Conservation (phyloP, 2,113 vertebrate species). For the Campylomormyrus tamandua region DNA sequence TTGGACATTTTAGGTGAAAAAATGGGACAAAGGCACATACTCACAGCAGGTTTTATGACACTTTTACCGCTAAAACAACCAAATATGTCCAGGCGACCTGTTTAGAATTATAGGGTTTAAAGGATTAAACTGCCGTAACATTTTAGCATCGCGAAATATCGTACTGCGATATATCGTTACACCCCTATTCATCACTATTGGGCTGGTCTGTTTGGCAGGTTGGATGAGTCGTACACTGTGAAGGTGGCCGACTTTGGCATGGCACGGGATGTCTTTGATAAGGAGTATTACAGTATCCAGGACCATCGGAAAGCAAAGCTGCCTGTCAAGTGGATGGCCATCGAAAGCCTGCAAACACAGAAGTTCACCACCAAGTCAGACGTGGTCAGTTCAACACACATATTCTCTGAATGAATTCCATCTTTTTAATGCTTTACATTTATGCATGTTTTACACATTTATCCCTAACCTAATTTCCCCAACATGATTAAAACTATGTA, state of each 20-base stretch:
- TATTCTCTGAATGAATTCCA: not conserved
- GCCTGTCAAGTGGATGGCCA: slow-evolving; percentile 95
- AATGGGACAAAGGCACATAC: too few relatives aligned
- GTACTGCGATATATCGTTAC: too few relatives aligned
- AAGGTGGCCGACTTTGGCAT: slow-evolving; percentile 97
- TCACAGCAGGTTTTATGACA: too few relatives aligned
- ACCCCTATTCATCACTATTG: not conserved
- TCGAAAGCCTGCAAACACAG: slow-evolving; percentile 91
- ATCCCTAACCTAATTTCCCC: not conserved
- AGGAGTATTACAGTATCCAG: slow-evolving; percentile 88
- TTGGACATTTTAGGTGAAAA: too few relatives aligned
- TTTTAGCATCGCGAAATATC: too few relatives aligned
- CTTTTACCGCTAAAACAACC: too few relatives aligned
- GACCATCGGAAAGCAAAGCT: slow-evolving; percentile 76
- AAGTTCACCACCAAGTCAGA: slow-evolving; percentile 94
- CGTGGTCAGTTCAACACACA: slow-evolving; percentile 64
- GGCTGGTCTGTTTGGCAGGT: slow-evolving; percentile 54
- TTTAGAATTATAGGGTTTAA: too few relatives aligned
- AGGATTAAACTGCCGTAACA: too few relatives aligned
- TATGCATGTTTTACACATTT: not conserved
- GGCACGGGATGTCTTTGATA: slow-evolving; percentile 85
- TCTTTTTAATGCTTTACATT: not conserved
- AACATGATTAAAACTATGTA: not conserved
- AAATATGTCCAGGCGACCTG: too few relatives aligned
- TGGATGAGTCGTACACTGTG: slow-evolving; percentile 83